A percentile compares a stretch with the other conserved stretches of the same genome.
phyloP scores from a whole-genome alignment of 2,888 invertebrate genomes.

The Lithophane ornitopus region DNA sequence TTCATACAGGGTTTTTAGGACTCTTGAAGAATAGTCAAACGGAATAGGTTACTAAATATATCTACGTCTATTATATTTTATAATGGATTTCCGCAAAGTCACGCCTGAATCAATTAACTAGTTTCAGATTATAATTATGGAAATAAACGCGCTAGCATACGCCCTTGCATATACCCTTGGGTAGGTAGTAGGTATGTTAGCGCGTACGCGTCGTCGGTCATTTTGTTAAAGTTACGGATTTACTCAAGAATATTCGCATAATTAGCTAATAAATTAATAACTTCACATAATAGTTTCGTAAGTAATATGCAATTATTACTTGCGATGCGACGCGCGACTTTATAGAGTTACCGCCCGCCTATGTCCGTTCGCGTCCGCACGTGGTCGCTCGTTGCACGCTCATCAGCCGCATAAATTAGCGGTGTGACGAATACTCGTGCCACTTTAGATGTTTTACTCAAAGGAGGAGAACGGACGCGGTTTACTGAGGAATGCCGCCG shows the following conservation, averaged over 20 bases:
- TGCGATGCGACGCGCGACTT: neutral
- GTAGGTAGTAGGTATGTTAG: neutral
- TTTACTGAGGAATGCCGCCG: neutral
- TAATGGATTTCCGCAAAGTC: too few relatives aligned
- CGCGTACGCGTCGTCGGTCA: too few relatives aligned
- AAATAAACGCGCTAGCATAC: too few relatives aligned
- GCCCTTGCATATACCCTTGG: too few relatives aligned
- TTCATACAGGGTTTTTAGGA: too few relatives aligned
- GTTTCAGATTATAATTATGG: too few relatives aligned
- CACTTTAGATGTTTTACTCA: slow-evolving; percentile 11
- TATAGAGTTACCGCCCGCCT: neutral
- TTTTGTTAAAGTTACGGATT: neutral
- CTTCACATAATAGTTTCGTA: too few relatives aligned
- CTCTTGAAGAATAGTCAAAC: too few relatives aligned
- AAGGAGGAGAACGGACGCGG: neutral
- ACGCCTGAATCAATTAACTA: too few relatives aligned
- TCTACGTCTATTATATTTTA: too few relatives aligned
- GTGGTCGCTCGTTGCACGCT: slow-evolving; percentile 30
- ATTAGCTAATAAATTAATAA: slow-evolving; percentile 13
- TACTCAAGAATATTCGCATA: neutral
- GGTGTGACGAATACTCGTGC: slow-evolving; percentile 15
- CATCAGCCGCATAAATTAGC: slow-evolving; percentile 30
- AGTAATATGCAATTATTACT: slow-evolving; percentile 1
- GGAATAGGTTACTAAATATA: too few relatives aligned
- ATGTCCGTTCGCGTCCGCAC: neutral